Conservation (phyloP, 1,140 invertebrate genomes). For the Drosophila sp. region DNA sequence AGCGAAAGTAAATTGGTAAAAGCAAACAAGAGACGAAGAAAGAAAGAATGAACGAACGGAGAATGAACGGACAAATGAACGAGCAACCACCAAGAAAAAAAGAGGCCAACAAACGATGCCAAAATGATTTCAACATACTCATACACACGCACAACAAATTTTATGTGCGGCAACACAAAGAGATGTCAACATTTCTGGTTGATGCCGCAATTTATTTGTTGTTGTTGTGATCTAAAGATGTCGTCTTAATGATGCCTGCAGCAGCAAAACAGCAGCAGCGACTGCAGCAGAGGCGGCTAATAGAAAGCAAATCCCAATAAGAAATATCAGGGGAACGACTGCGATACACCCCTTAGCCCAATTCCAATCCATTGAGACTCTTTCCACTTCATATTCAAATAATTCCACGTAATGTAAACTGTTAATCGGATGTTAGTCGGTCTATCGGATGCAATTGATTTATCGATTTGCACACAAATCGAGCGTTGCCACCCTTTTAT, state of each 20-base stretch:
- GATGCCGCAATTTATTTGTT: conserved; percentile 12
- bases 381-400: no score
- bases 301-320: background rate
- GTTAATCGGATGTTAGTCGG: no score
- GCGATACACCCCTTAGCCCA: background rate
- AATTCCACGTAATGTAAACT: no score
- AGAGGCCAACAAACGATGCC: conserved; percentile 44
- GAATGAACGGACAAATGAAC: background rate
- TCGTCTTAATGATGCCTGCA: conserved; percentile 9
- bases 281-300: background rate
- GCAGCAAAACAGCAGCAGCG: background rate
- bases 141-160: conserved; percentile 33
- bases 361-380: no score
- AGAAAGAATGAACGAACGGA: conserved; percentile 9
- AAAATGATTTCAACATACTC: conserved; percentile 55
- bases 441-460: no score
- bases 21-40: conserved; percentile 48
- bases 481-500: background rate
- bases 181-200: conserved; percentile 13
- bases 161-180: conserved; percentile 30
- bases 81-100: background rate
- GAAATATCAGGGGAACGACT: background rate
- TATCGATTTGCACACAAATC: background rate
- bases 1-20: conserved; percentile 39
- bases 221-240: conserved; percentile 12